Evolutionary conservation across 2,888 invertebrate species (phyloP), one percentile per base, ranked within the genome.

Genomic region (Andricus curvator): DNA sequence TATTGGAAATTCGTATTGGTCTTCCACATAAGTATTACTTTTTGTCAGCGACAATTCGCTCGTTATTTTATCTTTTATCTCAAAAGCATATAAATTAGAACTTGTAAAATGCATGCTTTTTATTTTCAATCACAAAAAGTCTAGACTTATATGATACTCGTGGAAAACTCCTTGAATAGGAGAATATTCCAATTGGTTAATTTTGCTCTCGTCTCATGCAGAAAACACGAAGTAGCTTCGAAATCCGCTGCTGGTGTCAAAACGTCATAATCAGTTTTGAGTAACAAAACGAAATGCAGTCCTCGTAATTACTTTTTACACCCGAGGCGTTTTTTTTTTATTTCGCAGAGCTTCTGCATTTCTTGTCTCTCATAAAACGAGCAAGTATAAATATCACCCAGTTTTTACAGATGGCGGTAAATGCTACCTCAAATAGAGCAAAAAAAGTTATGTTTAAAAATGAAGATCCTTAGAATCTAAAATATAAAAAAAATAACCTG

Each of bases 271-370:
- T 70, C 17, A 29, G 48, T 25, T 70, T 51, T 51, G 22, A 48
- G 6, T 13, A 68, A 25, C 41, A 70, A 70, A 70, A 48, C 29
- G 9, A 29, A 4, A 3, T 25, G 17, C 22, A 68, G 48, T 51
- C 48, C 48, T 20, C 17, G 17, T 51, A 68, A 68, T 68, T 48
- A 70, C 48, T 25, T 51, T 70, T 22, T 48, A 20, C 2, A 70
- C 51, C 48, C 20, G 29, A 48, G 51, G 51, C 51, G 29, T 70
- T 70, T 15, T 70, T 70, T 70, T 70, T 48, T 51, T 9, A 48
- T 25, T 68, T 17, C 48, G 48, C 29, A 33, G 2, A 68, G 25
- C 17, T 48, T 68, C 33, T 9, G 8, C 20, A 15, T 48, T 48
- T 48, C 29, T 51, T 1, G 17, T 70, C 20, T 48, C 48, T 29